phyloP scores from a whole-genome alignment of 2,888 invertebrate genomes.

The Melanostoma scalare region DNA sequence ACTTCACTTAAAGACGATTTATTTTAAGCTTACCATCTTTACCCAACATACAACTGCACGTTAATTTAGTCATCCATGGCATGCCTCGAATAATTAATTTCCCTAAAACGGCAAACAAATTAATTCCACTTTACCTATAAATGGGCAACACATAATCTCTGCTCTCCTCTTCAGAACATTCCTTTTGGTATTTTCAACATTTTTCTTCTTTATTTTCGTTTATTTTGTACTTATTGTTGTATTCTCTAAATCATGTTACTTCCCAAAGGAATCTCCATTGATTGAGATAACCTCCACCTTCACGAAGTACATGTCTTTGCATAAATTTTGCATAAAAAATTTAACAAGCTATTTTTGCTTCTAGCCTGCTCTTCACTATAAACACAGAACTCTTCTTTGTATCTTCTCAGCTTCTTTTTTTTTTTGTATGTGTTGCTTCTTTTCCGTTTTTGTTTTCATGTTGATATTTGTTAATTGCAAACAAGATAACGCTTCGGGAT shows the following conservation, averaged over 20 bases:
- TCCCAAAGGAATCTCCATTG: slow-evolving; percentile 50
- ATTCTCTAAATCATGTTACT: slow-evolving; percentile 38
- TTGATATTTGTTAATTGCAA: slow-evolving; percentile 72
- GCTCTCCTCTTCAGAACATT: slow-evolving; percentile 6
- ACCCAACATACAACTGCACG: slow-evolving; percentile 14
- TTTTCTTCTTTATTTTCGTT: background rate
- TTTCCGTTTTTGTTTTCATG: slow-evolving; percentile 24
- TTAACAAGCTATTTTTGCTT: slow-evolving; percentile 55
- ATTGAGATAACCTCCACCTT: slow-evolving; percentile 72
- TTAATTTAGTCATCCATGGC: slow-evolving; percentile 33
- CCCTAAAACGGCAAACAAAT: slow-evolving; percentile 62
- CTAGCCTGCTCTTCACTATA: slow-evolving; percentile 14
- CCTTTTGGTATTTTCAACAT: slow-evolving; percentile 26
- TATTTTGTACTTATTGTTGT: background rate
- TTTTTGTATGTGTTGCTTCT: background rate
- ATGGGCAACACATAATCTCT: slow-evolving; percentile 10
- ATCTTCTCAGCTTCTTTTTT: too few species aligned
- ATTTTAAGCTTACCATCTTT: slow-evolving; percentile 30
- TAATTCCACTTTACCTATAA: slow-evolving; percentile 38
- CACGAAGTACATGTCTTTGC: slow-evolving; percentile 70
- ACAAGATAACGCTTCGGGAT: slow-evolving; percentile 70
- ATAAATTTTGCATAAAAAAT: slow-evolving; percentile 71
- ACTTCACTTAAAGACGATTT: slow-evolving; percentile 23
- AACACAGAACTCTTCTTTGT: background rate
- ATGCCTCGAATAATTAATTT: slow-evolving; percentile 47